Base-by-base conservation (phyloP, 2,113 vertebrate genomes). In the Pygoscelis adeliae region DNA sequence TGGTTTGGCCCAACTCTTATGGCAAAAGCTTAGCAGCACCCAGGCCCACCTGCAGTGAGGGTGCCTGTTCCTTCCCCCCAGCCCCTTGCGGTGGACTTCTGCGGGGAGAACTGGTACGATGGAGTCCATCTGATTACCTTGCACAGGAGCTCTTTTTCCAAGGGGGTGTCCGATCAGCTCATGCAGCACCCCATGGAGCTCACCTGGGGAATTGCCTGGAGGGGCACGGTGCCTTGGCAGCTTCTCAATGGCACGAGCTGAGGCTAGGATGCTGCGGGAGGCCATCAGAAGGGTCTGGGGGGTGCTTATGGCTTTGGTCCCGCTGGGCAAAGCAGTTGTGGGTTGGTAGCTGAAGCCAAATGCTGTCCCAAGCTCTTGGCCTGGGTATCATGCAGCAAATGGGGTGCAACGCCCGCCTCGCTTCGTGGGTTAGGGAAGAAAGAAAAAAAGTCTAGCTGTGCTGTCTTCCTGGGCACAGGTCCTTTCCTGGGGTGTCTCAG, bases 81-180 rank as follows among this genome's bases (percentile, higher is more conserved):
- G 17, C 23, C 0, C 0, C 26, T 53, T 79, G 74, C 3, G 2
- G 11, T 69, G 34, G 52, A 36, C 12, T 79, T 4, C 29, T 42
- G 25, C 0, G 2, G 38, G 25, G 17, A 90, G 42, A 87, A 29
- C 15, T 55, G 47, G 25, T 85, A 44, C 0, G 1, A 20, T 34
- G 8, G 22, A n/a, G 55, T 70, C 61, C 11, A 26, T 55, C 9
- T 71, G 40, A 38, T 72, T 23, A 29, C 22, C 32, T 93, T 74
- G 61, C 50, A 42, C 18, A 27, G 85, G 40, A 90, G 25, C 40
- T 46, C n/a, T 71, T n/a, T 89, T 61, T 12, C n/a, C 55, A 74
- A 15, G 11, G 25, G 14, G 44, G 3, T 46, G 26, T 72, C 30
- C 3, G 6, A 1, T 53, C 44, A 53, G 40, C 66, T 92, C 4